Conservation (phyloP, 2,888 invertebrate genomes). For the Drosophila recens region DNA sequence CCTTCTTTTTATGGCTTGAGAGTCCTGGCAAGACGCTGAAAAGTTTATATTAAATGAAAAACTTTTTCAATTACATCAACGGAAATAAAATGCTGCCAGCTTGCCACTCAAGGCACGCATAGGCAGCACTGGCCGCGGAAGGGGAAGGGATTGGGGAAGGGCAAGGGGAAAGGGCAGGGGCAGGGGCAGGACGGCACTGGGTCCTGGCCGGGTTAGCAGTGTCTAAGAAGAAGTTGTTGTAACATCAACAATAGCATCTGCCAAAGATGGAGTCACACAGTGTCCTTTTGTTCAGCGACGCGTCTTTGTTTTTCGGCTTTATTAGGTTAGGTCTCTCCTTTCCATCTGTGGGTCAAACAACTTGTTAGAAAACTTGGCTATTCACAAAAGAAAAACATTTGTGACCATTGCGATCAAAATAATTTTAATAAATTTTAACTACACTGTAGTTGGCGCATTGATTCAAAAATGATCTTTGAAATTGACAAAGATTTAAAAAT, state of each 20-base stretch:
- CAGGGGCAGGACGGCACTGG: constrained; percentile 8
- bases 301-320: constrained; percentile 77
- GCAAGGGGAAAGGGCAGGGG: not conserved
- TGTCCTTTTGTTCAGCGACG: constrained; percentile 65
- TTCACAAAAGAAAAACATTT: not conserved
- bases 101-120: constrained; percentile 75
- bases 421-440: not conserved
- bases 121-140: constrained; percentile 27
- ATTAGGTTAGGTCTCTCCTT: constrained; percentile 71
- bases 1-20: constrained; percentile 54
- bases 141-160: constrained; percentile 1
- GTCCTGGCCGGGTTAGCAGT: constrained; percentile 16
- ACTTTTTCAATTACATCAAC: constrained; percentile 83
- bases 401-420: not conserved
- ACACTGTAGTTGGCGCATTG: not conserved
- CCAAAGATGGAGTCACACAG: constrained; percentile 41
- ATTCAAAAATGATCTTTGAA: not conserved
- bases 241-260: constrained; percentile 47
- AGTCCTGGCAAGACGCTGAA: constrained; percentile 64
- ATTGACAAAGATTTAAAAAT: too few species aligned
- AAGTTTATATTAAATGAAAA: constrained; percentile 83
- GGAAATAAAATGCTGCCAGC: constrained; percentile 80
- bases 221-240: constrained; percentile 7
- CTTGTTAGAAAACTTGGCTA: constrained; percentile 15
- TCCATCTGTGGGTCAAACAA: constrained; percentile 20